Evolutionary conservation across 1,140 invertebrate genomes (phyloP), one percentile per base, ranked within the genome.

Genomic region (Panonychus citri): DNA sequence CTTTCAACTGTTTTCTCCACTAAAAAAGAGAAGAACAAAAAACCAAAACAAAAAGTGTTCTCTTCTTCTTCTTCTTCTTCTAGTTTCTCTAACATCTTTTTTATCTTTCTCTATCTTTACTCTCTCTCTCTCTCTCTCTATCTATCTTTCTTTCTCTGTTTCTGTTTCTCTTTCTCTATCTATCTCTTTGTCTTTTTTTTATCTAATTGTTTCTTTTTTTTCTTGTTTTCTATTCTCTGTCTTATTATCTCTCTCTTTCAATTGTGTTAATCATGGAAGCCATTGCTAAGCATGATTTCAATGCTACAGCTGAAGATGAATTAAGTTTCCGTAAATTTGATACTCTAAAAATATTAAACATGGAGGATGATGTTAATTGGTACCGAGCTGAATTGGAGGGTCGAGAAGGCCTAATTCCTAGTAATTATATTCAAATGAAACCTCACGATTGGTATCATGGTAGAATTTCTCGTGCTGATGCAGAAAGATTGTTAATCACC

Each of bases 361-460:
- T 62, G 30, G 93, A 97, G 76, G 94, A 98, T 74, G 94, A 98
- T 73, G 88, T 91, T 75, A 96, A 98, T 75, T 99, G 95, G 95
- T 99, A 88, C 71, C 82, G 91, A 73, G 94, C 94, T 59, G 94
- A 98, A 76, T 72, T 95, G 64, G 87, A 96, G 72, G 89, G 88
- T n/a, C 81, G 79, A 75, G 93, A 97, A 77, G 95, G 95, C 58
- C 80, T 95, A 59, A 93, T 99, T 68, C 94, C 94, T 66, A 93
- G 89, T 68, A 98, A 98, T 76, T 98, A 97, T 71, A 96, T 98
- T 73, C 85, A 93, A 79, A 91, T 97, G 87, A 91, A 87, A 74
- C 85, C 82, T 69, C 86, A 93, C 67, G 65, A 66, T 59, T 96
- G 93, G 93, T 99, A 96, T 73, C 87, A 91, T 71, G 91, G 93